Base-by-base conservation (phyloP, 2,888 invertebrate genomes). In the Caenorhabditis afra region DNA sequence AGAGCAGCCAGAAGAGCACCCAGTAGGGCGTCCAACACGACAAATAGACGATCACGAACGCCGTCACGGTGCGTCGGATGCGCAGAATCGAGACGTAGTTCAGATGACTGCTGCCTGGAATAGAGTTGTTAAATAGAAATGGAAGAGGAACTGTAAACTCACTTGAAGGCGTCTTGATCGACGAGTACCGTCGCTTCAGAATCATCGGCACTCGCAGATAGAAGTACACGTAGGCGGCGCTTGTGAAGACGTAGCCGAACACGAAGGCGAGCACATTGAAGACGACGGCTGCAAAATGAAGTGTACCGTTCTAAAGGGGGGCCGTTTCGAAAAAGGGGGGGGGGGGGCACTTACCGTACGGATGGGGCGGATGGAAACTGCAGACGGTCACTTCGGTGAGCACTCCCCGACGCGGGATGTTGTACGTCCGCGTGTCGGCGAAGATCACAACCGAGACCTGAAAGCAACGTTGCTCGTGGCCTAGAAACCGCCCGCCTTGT, bases 21-120 rank as follows among this genome's bases (percentile, higher is more conserved):
- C 85, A 85, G 50, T 84, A 85, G 10, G 85, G 84, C 4, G 84
- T 84, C 85, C 85, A 85, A 55, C 85, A 85, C 2, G 65, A 16
- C 37, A 85, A 52, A 68, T 83, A 85, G 47, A 84, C 80, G 11
- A 81, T 52, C 1, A 85, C 83, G 49, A 85, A 83, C 0, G 81
- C 74, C 37, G 81, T 83, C 10, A 85, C 85, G 10, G 81, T 85
- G n/a, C 81, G 71, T 16, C 81, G 70, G 23, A 85, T 81, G 11
- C 79, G 58, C 3, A 81, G 64, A 23, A 85, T 67, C 7, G 82
- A 77, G 7, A 66, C 53, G 22, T 71, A 64, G 57, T 83, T 81
- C 29, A 81, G 22, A 29, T 67, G 81, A 16, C 41, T 71, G 11
- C 58, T 58, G 58, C 64, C 81, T 81, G 65, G 29, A 41, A 41